Evolutionary conservation across 2,797 vertebrate species (phyloP).

Genomic region (Sciurus vulgaris): DNA sequence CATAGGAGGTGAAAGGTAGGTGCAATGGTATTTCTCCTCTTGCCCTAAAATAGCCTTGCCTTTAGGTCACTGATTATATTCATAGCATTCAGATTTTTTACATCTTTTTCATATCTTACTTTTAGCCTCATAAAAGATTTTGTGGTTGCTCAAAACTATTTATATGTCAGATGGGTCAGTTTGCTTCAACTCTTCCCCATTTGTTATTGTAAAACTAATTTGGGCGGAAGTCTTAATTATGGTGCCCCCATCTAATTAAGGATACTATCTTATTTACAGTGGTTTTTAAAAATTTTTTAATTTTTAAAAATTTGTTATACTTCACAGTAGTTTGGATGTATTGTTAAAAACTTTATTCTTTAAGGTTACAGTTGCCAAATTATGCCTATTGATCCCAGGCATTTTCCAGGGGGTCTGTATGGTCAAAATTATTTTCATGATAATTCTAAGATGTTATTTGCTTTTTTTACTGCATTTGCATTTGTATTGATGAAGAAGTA

Average conservation of each 20-base stretch:
- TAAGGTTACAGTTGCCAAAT: neutral
- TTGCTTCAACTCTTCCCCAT: neutral
- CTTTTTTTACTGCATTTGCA: neutral
- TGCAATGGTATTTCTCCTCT: neutral
- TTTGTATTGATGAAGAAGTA: conserved; percentile 25
- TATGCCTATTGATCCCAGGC: neutral
- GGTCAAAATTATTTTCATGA: conserved; percentile 15
- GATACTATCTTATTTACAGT: neutral
- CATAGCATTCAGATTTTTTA: neutral
- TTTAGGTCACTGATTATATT: neutral
- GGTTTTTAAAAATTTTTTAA: neutral
- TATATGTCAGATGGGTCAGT: neutral
- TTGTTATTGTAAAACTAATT: conserved; percentile 20
- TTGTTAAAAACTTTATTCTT: conserved; percentile 55
- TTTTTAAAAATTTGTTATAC: too few relatives aligned
- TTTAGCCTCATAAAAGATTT: neutral
- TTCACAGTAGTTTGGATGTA: neutral
- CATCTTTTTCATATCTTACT: neutral
- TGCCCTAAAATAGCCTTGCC: neutral
- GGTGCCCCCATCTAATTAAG: neutral
- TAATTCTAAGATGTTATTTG: conserved; percentile 14
- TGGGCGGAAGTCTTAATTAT: neutral
- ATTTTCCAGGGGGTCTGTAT: neutral
- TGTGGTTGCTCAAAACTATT: neutral
- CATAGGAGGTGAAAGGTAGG: neutral